These are phyloP conservation scores for Halictus ligatus DNA, from an alignment of 2,888 invertebrate genomes.

Conservation along the genomic window DNA sequence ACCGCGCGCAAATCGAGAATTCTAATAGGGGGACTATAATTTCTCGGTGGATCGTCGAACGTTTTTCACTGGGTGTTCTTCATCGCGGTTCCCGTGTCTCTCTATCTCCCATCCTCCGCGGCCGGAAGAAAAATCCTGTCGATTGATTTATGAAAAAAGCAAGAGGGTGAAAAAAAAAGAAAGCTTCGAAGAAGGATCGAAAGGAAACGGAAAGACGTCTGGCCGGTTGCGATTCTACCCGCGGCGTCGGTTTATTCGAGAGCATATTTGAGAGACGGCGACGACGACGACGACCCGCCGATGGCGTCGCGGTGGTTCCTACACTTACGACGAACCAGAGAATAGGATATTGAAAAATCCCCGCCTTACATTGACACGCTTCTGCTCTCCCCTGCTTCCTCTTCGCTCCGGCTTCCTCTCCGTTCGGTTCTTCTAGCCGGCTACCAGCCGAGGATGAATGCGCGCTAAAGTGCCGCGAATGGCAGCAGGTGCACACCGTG, in stretches of 20 bases:
- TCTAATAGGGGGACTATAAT: conserved; percentile 54
- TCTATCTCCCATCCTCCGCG: background rate
- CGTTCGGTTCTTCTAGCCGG: conserved; percentile 23
- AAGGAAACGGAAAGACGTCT: conserved; percentile 9
- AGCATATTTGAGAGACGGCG: conserved; percentile 41
- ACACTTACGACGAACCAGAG: conserved; percentile 64
- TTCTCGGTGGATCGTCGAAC: conserved; percentile 18
- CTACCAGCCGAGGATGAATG: conserved; percentile 66
- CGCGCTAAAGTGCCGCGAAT: conserved; percentile 65
- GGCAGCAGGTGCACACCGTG: conserved; percentile 73
- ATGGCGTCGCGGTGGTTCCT: conserved; percentile 44
- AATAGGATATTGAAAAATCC: conserved; percentile 79
- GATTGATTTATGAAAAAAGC: conserved; percentile 11
- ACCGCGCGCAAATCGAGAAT: conserved; percentile 43
- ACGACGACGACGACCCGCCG: conserved; percentile 28
- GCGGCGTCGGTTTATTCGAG: conserved; percentile 38
- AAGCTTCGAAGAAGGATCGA: background rate
- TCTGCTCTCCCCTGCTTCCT: conserved; percentile 2
- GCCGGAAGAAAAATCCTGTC: conserved; percentile 3
- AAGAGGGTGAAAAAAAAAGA: background rate
- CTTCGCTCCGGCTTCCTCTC: conserved; percentile 34
- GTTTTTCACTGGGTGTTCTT: background rate
- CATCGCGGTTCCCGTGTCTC: background rate
- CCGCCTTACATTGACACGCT: conserved; percentile 71
- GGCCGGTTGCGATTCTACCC: background rate